Base-by-base conservation (phyloP, 2,797 vertebrate species). In the Anguilla anguilla region DNA sequence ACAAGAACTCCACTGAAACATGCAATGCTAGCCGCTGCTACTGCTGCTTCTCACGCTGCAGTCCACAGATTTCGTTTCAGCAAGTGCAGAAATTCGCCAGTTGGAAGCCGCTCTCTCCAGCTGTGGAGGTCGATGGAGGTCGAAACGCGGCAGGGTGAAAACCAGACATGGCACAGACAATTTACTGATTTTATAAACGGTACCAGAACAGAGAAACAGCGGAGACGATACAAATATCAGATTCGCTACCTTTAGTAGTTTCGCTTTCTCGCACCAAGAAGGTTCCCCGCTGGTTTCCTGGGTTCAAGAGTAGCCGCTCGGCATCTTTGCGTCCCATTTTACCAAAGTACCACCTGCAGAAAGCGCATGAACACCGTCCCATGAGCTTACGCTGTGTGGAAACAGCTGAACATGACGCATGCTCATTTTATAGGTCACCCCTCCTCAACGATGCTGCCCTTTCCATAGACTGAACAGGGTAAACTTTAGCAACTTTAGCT, bases 281-380 rank as follows among this genome's bases (percentile, higher is more conserved):
- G 85, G 97, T 98, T 90, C 98, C 98, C 90, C 97, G 96, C 84
- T 97, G 95, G 93, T 99, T 99, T n/a, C 98, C 98, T 67, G 97
- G 97, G 93, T 97, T 98, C 93, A 99, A 92, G 91, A 99, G 97
- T 87, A 99, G 93, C 91, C 98, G 96, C 94, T 99, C 98, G 4
- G 98, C 98, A 91, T 99, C 98, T 94, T 99, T 99, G 81, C 98
- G 97, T 49, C 98, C 98, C 98, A 99, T 98, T 95, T 99, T 99
- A 83, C 98, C 97, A 96, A 99, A 99, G 95, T 99, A 99, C 98
- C 98, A 99, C 93, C 98, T 99, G 88, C 31, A 90, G 92, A 92
- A 22, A 19, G 89, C 61, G 59, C 49, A 39, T 43, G 35, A 31
- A 84, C 39, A 19, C 53, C 11, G 17, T 35, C 15, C 39, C 59